Evolutionary conservation across 2,888 invertebrate genomes (phyloP), one percentile per base, ranked within the genome.

Genomic region (Papilio elwesi): DNA sequence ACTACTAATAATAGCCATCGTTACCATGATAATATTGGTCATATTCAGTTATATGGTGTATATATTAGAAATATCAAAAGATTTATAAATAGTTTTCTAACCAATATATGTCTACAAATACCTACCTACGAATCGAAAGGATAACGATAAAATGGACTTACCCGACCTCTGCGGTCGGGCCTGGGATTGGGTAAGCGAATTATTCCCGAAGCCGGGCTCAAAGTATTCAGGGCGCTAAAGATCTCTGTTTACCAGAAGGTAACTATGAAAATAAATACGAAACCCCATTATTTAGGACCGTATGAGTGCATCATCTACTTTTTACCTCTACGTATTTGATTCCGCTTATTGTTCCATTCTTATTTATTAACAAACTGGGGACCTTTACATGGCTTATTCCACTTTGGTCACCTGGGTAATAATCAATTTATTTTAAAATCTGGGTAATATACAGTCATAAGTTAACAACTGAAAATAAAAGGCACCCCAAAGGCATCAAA

Each of bases 91-190:
- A 36, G 47, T 1, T 48, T 48, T 38, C 8, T 59, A 59, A 59
- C 57, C 38, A 38, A 59, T 38, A 59, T 9, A 59, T 59, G 38
- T 59, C 55, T 16, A 57, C 55, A 12, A 52, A 67, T n/a, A 38
- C 38, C n/a, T 26, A 26, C 26, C 26, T 65, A 43, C 16, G 51
- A 62, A 47, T 53, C 38, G 49, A 68, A 64, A 68, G 72, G 68
- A 68, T 72, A 53, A 72, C 55, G 72, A 68, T 72, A 68, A 68
- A 55, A 72, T 68, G 63, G 63, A 68, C 68, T 64, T 53, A 62
- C 48, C 63, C 63, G 68, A 68, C 68, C 72, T 68, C 55, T 49
- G 53, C n/a, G 72, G 57, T 63, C 64, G 47, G 52, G 36, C n/a
- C 12, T 49, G 53, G 52, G 71, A 59, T 67, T 47, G 53, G 48